Conservation (phyloP, 2,797 vertebrate genomes). For the Chiloscyllium punctatum region DNA sequence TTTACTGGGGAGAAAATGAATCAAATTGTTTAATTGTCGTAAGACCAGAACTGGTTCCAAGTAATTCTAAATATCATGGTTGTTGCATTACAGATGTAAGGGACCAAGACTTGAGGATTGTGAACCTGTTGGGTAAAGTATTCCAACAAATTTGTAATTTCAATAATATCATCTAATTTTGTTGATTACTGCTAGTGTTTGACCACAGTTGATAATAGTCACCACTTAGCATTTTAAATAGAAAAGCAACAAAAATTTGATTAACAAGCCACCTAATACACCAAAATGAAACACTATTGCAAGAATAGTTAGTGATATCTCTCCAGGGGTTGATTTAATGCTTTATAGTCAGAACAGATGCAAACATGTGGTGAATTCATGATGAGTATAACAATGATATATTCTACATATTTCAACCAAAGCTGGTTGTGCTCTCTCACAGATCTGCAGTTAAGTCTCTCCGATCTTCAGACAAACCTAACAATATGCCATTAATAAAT, state of each 20-base stretch:
- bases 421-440: background rate
- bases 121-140: slow-evolving; percentile 18
- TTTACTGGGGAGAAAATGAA: background rate
- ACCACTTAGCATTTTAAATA: background rate
- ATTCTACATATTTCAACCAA: background rate
- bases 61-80: background rate
- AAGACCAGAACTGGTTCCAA: background rate
- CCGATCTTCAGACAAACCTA: background rate
- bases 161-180: background rate
- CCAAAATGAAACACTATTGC: too few species aligned
- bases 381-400: background rate
- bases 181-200: background rate
- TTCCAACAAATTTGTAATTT: background rate
- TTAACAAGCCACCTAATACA: background rate
- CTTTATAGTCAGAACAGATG: background rate
- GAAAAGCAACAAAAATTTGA: background rate
- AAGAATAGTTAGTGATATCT: background rate
- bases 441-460: background rate
- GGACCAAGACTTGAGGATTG: slow-evolving; percentile 18
- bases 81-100: background rate
- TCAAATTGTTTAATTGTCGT: background rate
- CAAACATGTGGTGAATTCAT: background rate
- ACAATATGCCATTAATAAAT: background rate
- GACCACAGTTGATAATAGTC: background rate
- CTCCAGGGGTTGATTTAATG: background rate